These are phyloP conservation scores for Pogonognathellus flavescens DNA, from an alignment of 1,140 invertebrate genomes.

Conservation along the genomic window DNA sequence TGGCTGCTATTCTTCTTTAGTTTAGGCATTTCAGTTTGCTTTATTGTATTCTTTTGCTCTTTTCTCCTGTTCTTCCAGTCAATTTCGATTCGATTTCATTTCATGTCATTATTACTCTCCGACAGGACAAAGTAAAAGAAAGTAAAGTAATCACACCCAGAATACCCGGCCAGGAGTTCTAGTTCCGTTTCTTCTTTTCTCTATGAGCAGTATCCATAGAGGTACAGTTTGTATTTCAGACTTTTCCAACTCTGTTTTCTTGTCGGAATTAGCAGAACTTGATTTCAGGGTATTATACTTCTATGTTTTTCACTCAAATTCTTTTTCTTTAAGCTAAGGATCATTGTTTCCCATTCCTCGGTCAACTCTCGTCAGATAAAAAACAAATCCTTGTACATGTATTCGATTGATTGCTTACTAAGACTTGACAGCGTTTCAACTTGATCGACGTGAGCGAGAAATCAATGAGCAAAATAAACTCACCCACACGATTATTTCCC, in stretches of 20 bases:
- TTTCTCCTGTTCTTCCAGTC: conserved; percentile 43
- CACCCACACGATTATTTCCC: neutral
- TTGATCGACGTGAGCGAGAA: conserved; percentile 6
- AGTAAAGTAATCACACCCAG: conserved; percentile 43
- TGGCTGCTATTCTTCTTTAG: conserved; percentile 34
- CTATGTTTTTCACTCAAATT: conserved; percentile 20
- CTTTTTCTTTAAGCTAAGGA: conserved; percentile 14
- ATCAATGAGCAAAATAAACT: conserved; percentile 1
- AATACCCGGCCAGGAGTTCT: too few relatives aligned
- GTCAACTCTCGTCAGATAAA: neutral
- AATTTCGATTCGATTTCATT: conserved; percentile 46
- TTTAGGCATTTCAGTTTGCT: conserved; percentile 49
- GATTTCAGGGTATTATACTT: conserved; percentile 22
- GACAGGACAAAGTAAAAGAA: conserved; percentile 42
- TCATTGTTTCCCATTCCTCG: conserved; percentile 20
- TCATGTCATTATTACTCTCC: conserved; percentile 40
- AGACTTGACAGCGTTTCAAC: neutral
- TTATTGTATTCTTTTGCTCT: conserved; percentile 43
- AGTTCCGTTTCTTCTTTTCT: neutral
- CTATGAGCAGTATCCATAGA: too few relatives aligned
- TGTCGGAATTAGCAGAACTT: conserved; percentile 26
- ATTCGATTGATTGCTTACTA: conserved; percentile 26
- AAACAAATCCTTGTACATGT: conserved; percentile 37
- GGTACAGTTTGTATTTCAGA: neutral
- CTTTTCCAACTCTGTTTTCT: conserved; percentile 6